Percentiles rank a stretch among this genome's conserved stretches.
Conservation (phyloP, 2,113 vertebrate genomes). For the Ivindomyrus marchei region DNA sequence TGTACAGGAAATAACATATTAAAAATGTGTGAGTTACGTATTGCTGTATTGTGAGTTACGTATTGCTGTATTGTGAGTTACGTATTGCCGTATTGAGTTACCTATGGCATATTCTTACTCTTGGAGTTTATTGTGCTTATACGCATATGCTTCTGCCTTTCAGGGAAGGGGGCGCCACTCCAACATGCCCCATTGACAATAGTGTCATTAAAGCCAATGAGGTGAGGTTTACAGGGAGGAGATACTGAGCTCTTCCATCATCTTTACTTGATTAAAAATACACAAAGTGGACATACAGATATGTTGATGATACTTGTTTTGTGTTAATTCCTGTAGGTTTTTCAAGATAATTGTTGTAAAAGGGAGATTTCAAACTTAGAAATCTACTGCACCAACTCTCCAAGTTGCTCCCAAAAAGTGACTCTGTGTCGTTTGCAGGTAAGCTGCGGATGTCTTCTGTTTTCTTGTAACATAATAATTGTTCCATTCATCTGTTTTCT, state of each 20-base stretch:
- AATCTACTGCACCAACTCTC: constrained; percentile 73
- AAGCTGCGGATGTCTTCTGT: constrained; percentile 20
- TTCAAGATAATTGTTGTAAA: constrained; percentile 82
- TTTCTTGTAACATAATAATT: background rate
- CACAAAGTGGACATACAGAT: background rate
- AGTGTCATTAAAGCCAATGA: constrained; percentile 70
- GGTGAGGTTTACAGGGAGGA: constrained; percentile 54
- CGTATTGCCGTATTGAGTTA: no score
- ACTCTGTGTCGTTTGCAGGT: constrained; percentile 73
- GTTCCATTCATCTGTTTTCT: background rate
- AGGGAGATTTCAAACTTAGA: constrained; percentile 77
- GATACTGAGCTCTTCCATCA: background rate
- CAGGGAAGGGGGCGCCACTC: constrained; percentile 59
- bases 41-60: no score
- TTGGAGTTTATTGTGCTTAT: background rate
- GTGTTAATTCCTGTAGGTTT: constrained; percentile 59
- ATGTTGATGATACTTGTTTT: background rate
- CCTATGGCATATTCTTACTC: no score
- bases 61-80: no score
- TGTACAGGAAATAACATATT: background rate
- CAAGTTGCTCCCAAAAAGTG: constrained; percentile 62
- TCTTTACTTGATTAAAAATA: background rate
- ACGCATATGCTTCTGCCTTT: constrained; percentile 31
- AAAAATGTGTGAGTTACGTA: background rate
- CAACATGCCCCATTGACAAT: constrained; percentile 73